A percentile compares a stretch with the other conserved stretches of the same genome.
phyloP scores from a whole-genome alignment of 1,140 invertebrate species.

The Lasaia peninsularis region DNA sequence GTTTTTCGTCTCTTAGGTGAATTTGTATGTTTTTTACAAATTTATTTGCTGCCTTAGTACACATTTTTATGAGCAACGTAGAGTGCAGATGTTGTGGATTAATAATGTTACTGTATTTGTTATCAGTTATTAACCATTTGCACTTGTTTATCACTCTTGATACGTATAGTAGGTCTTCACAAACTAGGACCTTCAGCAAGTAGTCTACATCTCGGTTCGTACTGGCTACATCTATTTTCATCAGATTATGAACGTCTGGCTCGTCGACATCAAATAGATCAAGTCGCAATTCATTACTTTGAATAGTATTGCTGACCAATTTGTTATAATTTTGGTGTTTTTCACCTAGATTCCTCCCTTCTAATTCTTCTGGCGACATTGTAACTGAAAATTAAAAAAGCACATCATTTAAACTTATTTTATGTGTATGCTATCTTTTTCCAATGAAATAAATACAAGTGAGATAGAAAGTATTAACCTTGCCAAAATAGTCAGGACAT shows the following conservation, averaged over 20 bases:
- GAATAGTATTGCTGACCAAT: constrained; percentile 30
- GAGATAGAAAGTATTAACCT: no score
- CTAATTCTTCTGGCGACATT: constrained; percentile 26
- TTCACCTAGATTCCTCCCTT: constrained; percentile 41
- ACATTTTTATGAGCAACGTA: constrained; percentile 46
- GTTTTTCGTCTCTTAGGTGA: constrained; percentile 39
- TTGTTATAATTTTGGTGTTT: constrained; percentile 44
- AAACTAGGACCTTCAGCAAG: constrained; percentile 42
- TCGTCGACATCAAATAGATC: constrained; percentile 13
- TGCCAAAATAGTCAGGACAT: no score
- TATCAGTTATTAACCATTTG: constrained; percentile 44
- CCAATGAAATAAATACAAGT: no score
- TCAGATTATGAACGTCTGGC: constrained; percentile 41
- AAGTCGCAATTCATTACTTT: constrained; percentile 7
- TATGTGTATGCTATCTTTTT: no score
- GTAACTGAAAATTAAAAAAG: constrained; percentile 18
- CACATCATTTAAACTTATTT: no score
- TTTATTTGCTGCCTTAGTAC: constrained; percentile 40
- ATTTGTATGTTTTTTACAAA: constrained; percentile 38
- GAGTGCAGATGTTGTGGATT: constrained; percentile 45
- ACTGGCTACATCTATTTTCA: constrained; percentile 54
- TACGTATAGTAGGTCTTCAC: constrained; percentile 48
- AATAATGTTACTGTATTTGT: constrained; percentile 44
- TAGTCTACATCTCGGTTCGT: constrained; percentile 40
- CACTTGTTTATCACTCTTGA: constrained; percentile 44